Evolutionary conservation across 2,888 invertebrate species (phyloP), one percentile per base, ranked within the genome.

Genomic region (Latheticus oryzae): DNA sequence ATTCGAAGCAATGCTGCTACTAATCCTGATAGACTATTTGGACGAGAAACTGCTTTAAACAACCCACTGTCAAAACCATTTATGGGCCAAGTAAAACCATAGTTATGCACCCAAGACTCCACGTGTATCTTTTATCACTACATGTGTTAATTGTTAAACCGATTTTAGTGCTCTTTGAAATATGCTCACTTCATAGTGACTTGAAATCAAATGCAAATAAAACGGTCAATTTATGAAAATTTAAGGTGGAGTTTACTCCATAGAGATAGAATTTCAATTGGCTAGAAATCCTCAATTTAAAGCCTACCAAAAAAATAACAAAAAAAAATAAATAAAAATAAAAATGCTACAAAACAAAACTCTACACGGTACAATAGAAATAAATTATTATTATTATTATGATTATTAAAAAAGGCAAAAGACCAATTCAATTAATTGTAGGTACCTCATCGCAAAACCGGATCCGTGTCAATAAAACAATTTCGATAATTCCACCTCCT

Each of bases 211-310:
- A 76, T 76, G 76, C 75, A 76, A 74, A 74, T 73, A 76, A 73
- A 73, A 71, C 63, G n/a, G n/a, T n/a, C 66, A 62, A 3, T 11
- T 43, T 40, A 65, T 58, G 55, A 58, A 58, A 50, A 58, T 45
- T 43, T 64, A 78, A 79, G 80, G 81, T 80, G 79, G 79, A 80
- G 80, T 81, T 80, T 79, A 80, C 80, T 79, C 79, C 78, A 74
- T 72, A 74, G 73, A 75, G 66, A 70, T 65, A 43, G 57, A 60
- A 64, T 38, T 66, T 65, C 64, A 65, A 66, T n/a, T n/a, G n/a
- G n/a, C n/a, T n/a, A n/a, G n/a, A n/a, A n/a, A n/a, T n/a, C n/a
- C n/a, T n/a, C n/a, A n/a, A n/a, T n/a, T n/a, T n/a, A n/a, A n/a
- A n/a, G n/a, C n/a, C n/a, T n/a, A n/a, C n/a, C n/a, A 72, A 63